These are phyloP conservation scores for Corella eumyota DNA, from an alignment of 23 tunicate genomes.

Conservation along the genomic window DNA sequence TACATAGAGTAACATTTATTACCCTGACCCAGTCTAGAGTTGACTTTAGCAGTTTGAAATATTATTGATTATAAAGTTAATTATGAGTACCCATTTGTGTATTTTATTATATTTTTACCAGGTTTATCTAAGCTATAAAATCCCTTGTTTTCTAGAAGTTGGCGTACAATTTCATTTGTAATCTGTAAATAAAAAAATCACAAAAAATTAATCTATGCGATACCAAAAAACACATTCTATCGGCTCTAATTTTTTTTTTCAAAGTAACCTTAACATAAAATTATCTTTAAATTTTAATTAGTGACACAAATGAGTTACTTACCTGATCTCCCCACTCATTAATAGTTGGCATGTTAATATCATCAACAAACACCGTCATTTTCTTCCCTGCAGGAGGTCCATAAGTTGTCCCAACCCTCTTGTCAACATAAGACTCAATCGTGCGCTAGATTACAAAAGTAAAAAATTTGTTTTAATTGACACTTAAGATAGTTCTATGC, in stretches of 20 bases:
- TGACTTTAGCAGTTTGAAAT: too few species aligned
- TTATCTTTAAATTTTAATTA: background rate
- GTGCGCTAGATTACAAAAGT: slow-evolving; percentile 19
- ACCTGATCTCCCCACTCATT: slow-evolving; percentile 95
- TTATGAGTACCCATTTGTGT: too few species aligned
- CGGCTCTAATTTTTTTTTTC: background rate
- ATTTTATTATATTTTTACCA: slow-evolving; percentile 14
- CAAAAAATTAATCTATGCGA: background rate
- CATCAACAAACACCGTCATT: slow-evolving; percentile 86
- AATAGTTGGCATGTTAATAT: slow-evolving; percentile 81
- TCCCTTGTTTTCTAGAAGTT: slow-evolving; percentile 68
- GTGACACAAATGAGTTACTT: background rate
- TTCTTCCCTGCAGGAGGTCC: slow-evolving; percentile 92
- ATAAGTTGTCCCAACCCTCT: slow-evolving; percentile 82
- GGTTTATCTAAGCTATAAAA: slow-evolving; percentile 81
- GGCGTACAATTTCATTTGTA: slow-evolving; percentile 87
- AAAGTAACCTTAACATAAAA: background rate
- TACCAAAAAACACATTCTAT: background rate
- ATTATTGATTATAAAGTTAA: too few species aligned
- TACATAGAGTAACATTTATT: too few species aligned
- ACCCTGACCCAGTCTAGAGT: too few species aligned
- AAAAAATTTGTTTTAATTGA: background rate
- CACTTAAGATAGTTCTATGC: too few species aligned
- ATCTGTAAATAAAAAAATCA: slow-evolving; percentile 12
- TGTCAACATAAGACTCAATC: slow-evolving; percentile 79